Evolutionary conservation across 1,140 invertebrate genomes (phyloP), one percentile per base, ranked within the genome.

Genomic region (Leptopilina boulardi): DNA sequence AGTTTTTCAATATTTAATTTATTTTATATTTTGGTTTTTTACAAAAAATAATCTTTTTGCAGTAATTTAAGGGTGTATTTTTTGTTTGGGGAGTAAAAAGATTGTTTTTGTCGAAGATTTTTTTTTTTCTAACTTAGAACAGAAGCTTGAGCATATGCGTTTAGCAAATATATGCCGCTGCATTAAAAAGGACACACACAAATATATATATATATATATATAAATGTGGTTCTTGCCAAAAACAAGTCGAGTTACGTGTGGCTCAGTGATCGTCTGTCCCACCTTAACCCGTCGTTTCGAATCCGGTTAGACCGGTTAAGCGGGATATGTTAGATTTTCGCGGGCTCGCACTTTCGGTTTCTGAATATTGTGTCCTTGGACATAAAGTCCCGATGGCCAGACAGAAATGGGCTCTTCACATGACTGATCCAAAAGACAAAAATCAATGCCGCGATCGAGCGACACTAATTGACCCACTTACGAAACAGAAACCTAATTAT

Each of bases 331-430:
- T 91, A 91, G 90, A 91, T 91, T 91, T 91, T 91, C 90, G 90
- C 89, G 90, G 90, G 90, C 89, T 91, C 89, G 90, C 90, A 91
- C 90, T 91, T 91, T 91, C 90, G 88, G 90, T 91, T 91, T 91
- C 90, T 88, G 86, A 91, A 89, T 91, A 89, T 89, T 82, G 86
- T 87, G 87, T 90, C 87, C 89, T 89, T 89, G 89, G 86, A 82
- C 84, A 87, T 87, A 86, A 85, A 88, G 82, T 83, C 84, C 83
- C 82, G 83, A 82, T 79, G 81, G 80, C 73, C 81, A 83, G 80
- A 85, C 79, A 83, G 78, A 77, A 83, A 84, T 83, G 80, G 79
- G 79, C 82, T 82, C 82, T 59, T 56, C 51, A 66, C 21, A 59
- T 59, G 56, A 59, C 23, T 66, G 59, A 66, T 66, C 59, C 59